Evolutionary conservation across 2,797 vertebrate genomes (phyloP), one percentile per base, ranked within the genome.

Genomic region (Poecilia gillii): DNA sequence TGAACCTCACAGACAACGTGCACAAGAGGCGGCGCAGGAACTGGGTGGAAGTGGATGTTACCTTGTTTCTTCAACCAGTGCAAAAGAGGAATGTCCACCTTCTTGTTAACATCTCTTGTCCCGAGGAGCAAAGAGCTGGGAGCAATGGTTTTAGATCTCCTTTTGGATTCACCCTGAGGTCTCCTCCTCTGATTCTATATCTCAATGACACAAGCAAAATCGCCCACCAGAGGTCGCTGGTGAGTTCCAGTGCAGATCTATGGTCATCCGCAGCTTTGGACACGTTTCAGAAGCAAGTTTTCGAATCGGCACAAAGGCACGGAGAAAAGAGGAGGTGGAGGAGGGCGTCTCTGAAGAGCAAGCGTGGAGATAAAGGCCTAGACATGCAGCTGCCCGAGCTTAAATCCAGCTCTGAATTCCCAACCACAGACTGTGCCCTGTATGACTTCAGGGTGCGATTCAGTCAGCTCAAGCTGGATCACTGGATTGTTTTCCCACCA

Each of bases 401-500:
- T 41, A 94, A 95, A 33, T 85, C 94, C 1, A 95, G 92, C 68
- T 94, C 96, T 0, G 92, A 91, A 31, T 94, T 96, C 49, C 96
- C 96, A 0, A 96, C 95, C 20, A 96, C 96, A 0, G 97, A 99
- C 89, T 99, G 98, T 18, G 96, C 96, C 89, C 95, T 99, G 73
- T 97, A 97, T 73, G 96, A 96, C 88, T 98, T 99, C 82, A 95
- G 96, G 45, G 96, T 99, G 7, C 96, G 95, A 70, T 99, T 99
- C 71, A 97, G 96, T 82, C 97, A 99, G 81, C 96, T 99, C 14
- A 96, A 96, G 28, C 96, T 98, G 94, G 97, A 98, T 87, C 96
- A 95, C 75, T 99, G 98, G 98, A 99, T 99, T 25, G 97, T 99
- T 62, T 98, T 97, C 0, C 99, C 98, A 0, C 96, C 96, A 33